Conservation (phyloP, 2,888 invertebrate genomes). For the Eurytoma californica region DNA sequence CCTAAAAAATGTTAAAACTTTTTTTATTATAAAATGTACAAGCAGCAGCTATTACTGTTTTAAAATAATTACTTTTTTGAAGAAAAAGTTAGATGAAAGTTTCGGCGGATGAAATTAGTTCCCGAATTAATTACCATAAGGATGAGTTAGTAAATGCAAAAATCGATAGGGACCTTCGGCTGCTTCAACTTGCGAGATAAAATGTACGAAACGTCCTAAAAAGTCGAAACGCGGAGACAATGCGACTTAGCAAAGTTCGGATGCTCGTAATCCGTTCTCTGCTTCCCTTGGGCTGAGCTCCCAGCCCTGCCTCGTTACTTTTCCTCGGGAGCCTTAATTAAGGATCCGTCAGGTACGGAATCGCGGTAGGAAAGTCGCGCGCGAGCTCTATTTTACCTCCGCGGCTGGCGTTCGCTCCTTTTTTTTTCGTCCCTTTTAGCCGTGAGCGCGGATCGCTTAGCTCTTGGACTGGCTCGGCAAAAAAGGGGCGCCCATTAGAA, state of each 20-base stretch:
- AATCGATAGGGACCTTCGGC: no score
- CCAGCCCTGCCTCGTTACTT: constrained; percentile 7
- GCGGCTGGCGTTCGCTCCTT: constrained; percentile 1
- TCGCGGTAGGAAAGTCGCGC: constrained; percentile 52
- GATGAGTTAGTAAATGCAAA: no score
- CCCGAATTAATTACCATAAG: no score
- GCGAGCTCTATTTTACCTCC: constrained; percentile 58
- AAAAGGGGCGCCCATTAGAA: constrained; percentile 61
- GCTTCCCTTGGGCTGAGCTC: constrained; percentile 3
- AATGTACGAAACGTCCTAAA: not conserved
- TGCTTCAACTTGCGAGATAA: no score
- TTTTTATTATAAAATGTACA: no score
- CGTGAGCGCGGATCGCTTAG: constrained; percentile 58
- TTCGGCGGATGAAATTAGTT: no score
- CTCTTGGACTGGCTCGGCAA: constrained; percentile 33
- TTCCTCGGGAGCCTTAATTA: constrained; percentile 65
- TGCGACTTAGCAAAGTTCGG: constrained; percentile 39
- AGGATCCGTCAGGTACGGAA: constrained; percentile 63
- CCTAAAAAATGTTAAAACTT: no score
- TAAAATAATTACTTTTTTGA: no score
- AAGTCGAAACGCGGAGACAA: not conserved
- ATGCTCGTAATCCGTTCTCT: constrained; percentile 44
- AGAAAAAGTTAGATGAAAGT: no score
- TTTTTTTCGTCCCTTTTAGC: constrained; percentile 50
- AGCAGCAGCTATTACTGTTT: no score